Conservation (phyloP, 2,888 invertebrate genomes). For the Neoitamus cyanurus region DNA sequence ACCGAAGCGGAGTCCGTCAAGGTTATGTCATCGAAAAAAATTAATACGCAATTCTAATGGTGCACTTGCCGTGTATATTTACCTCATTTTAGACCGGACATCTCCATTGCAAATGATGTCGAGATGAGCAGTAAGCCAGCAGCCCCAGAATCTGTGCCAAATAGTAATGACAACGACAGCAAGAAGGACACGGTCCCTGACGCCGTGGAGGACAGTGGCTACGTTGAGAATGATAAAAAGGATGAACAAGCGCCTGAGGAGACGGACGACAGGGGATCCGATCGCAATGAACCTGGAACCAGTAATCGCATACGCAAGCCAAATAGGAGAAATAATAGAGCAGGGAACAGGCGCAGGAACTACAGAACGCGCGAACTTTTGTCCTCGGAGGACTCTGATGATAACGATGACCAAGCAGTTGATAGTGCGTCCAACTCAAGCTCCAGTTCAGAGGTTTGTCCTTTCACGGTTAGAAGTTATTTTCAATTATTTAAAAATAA, state of each 20-base stretch:
- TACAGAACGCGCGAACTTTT: conserved; percentile 52
- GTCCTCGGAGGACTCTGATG: conserved; percentile 49
- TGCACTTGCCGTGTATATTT: background rate
- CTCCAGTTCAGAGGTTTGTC: conserved; percentile 27
- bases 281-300: conserved; percentile 25
- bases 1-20: background rate
- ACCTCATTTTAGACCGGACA: background rate
- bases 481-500: background rate
- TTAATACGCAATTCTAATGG: conserved; percentile 22
- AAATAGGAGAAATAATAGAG: conserved; percentile 10
- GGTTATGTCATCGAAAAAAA: conserved; percentile 32
- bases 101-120: background rate
- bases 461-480: background rate
- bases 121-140: background rate
- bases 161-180: background rate
- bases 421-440: background rate
- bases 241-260: conserved; percentile 11
- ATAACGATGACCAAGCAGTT: background rate
- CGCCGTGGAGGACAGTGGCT: background rate
- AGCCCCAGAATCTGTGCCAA: conserved; percentile 14
- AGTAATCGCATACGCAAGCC: conserved; percentile 44
- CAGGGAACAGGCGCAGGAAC: conserved; percentile 47
- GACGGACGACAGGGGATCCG: background rate
- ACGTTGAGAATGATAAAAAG: conserved; percentile 23
- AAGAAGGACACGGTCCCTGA: background rate